Conservation (phyloP, 2,113 vertebrate genomes). For the Apaloderma vittatum region DNA sequence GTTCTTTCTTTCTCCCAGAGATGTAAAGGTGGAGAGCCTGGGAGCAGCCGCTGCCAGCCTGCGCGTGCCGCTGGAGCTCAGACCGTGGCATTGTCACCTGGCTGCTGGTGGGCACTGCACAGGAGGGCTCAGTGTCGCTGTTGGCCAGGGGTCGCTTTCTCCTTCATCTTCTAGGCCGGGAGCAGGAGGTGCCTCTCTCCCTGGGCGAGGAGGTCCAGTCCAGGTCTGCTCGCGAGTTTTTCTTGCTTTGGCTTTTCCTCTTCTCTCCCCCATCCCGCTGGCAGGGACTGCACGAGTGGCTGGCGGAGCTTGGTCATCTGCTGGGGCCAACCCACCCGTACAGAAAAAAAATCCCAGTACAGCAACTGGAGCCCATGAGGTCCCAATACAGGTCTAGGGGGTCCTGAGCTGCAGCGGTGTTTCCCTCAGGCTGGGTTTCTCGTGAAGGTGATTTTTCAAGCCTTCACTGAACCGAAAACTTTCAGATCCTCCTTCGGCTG, state of each 20-base stretch:
- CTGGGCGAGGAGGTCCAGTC: neutral
- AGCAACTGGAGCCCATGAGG: too few relatives aligned
- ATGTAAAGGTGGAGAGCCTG: neutral
- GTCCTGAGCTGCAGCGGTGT: accelerated
- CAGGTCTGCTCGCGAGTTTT: neutral
- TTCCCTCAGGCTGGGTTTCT: neutral
- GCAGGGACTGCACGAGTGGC: neutral
- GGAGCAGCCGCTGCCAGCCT: neutral
- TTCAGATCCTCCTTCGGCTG: neutral
- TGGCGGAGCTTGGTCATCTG: neutral
- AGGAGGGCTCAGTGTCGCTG: accelerated
- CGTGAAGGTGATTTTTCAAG: neutral
- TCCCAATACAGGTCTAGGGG: neutral
- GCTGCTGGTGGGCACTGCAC: accelerated
- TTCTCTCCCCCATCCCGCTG: neutral
- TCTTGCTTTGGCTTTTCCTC: neutral
- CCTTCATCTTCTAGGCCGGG: neutral
- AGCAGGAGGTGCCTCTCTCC: neutral
- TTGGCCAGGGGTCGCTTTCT: neutral
- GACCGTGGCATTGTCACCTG: accelerated
- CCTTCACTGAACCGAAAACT: neutral
- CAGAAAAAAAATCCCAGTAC: too few relatives aligned
- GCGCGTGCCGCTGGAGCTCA: accelerated
- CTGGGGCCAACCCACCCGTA: neutral
- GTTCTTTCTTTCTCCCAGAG: neutral